A percentile compares a stretch with the other conserved stretches of the same genome.
Conservation (phyloP, 2,888 invertebrate genomes). For the Conchocele bisecta region DNA sequence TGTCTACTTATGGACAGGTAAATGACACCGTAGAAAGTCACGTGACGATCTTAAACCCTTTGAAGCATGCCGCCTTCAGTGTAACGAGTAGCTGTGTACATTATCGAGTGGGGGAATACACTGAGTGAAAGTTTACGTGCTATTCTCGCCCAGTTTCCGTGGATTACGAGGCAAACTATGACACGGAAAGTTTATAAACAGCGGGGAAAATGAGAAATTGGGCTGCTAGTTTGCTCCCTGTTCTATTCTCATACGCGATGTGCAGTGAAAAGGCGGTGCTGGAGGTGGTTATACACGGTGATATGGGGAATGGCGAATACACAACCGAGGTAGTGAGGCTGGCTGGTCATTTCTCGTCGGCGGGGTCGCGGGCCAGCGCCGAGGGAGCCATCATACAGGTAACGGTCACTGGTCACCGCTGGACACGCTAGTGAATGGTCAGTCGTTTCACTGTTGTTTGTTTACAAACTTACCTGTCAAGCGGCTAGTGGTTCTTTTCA, state of each 20-base stretch:
- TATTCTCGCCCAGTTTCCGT: too few relatives aligned
- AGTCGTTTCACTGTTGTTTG: too few relatives aligned
- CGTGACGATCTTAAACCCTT: constrained; percentile 8
- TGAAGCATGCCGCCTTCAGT: constrained; percentile 22
- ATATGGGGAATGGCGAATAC: background rate
- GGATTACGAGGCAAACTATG: too few relatives aligned
- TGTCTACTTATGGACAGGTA: too few relatives aligned
- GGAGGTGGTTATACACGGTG: constrained; percentile 8
- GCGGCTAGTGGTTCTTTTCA: too few relatives aligned
- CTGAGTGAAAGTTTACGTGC: too few relatives aligned
- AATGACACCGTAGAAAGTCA: too few relatives aligned
- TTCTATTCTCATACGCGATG: constrained; percentile 10
- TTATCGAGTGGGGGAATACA: too few relatives aligned
- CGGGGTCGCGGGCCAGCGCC: background rate
- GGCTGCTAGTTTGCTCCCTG: constrained; percentile 1
- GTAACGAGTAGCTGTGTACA: constrained; percentile 9
- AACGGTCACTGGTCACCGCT: too few relatives aligned
- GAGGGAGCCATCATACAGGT: constrained; percentile 12
- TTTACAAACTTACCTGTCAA: too few relatives aligned
- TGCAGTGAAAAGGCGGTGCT: constrained; percentile 8
- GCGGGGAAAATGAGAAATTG: constrained; percentile 6
- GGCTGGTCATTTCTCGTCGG: background rate
- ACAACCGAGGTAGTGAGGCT: constrained; percentile 4
- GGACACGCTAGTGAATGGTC: too few relatives aligned
- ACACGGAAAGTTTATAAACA: constrained; percentile 9